These are phyloP conservation scores for Acholoe squamosa DNA, from an alignment of 2,888 invertebrate species.

Conservation along the genomic window DNA sequence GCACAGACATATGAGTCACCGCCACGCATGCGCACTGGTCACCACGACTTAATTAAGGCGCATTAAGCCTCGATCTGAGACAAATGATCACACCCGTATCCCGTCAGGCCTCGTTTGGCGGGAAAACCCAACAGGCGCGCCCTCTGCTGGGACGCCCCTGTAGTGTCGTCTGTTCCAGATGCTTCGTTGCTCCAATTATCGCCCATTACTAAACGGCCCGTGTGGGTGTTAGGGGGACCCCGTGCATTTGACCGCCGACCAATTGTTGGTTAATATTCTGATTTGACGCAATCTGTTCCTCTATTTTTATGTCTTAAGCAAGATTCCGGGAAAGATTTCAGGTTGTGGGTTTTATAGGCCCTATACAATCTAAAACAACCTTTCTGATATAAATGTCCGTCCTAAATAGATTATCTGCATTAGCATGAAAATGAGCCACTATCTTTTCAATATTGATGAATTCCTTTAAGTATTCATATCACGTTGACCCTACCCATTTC, in stretches of 20 bases:
- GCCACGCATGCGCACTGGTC: constrained; percentile 19
- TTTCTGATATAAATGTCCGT: too few relatives aligned
- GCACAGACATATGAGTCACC: constrained; percentile 55
- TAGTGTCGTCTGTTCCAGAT: constrained; percentile 37
- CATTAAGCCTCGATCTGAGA: constrained; percentile 56
- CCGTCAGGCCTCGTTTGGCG: constrained; percentile 46
- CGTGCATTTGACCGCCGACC: constrained; percentile 23
- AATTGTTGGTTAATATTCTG: too few relatives aligned
- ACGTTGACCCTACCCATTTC: too few relatives aligned
- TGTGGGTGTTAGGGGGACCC: constrained; percentile 8
- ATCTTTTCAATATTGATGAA: too few relatives aligned
- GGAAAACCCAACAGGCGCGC: constrained; percentile 46
- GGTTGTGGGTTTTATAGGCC: too few relatives aligned
- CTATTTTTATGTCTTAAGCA: too few relatives aligned
- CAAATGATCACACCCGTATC: constrained; percentile 45
- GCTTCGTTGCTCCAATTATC: constrained; percentile 47
- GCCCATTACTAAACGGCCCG: constrained; percentile 55
- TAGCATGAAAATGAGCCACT: neutral
- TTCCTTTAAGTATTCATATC: too few relatives aligned
- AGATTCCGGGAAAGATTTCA: too few relatives aligned
- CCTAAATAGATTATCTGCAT: constrained; percentile 5
- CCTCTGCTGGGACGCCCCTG: neutral
- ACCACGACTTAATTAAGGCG: constrained; percentile 50
- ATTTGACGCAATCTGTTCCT: too few relatives aligned
- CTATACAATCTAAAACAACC: too few relatives aligned